A percentile compares a stretch with the other conserved stretches of the same genome.
These are phyloP conservation scores for Ailuropoda melanoleuca DNA, from an alignment of 2,113 vertebrate genomes.

Conservation along the genomic window DNA sequence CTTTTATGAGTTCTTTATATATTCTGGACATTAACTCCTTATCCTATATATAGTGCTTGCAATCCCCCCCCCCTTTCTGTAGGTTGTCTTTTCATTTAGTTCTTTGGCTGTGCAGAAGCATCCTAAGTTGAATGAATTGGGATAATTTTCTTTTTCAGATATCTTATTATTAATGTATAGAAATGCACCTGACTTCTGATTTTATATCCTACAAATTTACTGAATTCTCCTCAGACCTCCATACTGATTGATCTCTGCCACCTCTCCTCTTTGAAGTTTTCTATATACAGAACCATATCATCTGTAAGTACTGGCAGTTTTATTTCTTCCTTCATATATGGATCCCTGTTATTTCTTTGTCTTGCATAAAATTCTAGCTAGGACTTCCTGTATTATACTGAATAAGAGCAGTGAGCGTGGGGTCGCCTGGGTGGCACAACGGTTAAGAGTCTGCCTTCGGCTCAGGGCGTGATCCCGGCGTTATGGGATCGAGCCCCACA, in stretches of 20 bases:
- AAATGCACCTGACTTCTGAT: neutral
- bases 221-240: neutral
- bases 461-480: too few species aligned
- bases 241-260: neutral
- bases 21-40: neutral
- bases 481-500: too few species aligned
- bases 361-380: neutral
- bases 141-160: neutral
- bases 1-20: neutral
- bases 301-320: neutral
- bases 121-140: neutral
- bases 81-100: neutral
- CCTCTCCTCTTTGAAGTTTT: neutral
- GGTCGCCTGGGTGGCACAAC: too few species aligned
- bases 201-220: neutral
- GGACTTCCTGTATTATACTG: neutral
- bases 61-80: neutral
- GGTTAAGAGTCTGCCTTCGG: too few species aligned
- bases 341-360: neutral
- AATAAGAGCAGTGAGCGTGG: neutral
- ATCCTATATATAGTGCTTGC: neutral
- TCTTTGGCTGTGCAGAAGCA: neutral
- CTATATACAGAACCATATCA: neutral
- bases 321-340: neutral
- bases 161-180: neutral